Base-by-base conservation (phyloP, 2,797 vertebrate species). In the Aythya fuligula region DNA sequence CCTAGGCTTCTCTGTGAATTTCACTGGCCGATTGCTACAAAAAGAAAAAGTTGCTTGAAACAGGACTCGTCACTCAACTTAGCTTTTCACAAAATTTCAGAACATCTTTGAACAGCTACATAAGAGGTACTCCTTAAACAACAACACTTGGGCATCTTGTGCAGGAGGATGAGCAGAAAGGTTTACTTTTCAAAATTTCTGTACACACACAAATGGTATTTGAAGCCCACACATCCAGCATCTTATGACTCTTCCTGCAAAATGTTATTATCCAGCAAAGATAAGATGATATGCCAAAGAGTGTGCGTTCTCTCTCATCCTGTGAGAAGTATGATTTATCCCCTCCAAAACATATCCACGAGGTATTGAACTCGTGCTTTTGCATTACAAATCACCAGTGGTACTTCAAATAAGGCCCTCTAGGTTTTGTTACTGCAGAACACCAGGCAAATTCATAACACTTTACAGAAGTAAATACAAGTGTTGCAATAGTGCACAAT, bases 1-100 rank as follows among this genome's bases (percentile, higher is more conserved):
- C 87, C 99, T 98, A 25, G 99, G 98, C 38, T 98, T 98, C 97
- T 99, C 99, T 36, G 98, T 99, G 96, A 99, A 99, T 97, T 99
- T 99, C 97, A 99, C 96, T 25, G 99, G 99, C 7, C 98, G 99
- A 96, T 99, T 98, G 90, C 99, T 99, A 93, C 65, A 73, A 97
- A 86, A 87, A 81, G 93, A 25, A 97, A 70, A 72, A 74, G 65
- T 80, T 24, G 41, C 36, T 96, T 78, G 85, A 91, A 95, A 96
- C 28, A 73, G 25, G 75, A 64, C 30, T 75, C 22, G 15, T 34
- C 13, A 86, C 28, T 17, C n/a, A 72, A 71, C 6, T 20, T 43
- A 6, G 3, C 36, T 92, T 53, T 80, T 57, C 80, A 27, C 54
- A 86, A 28, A 30, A n/a, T 43, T 70, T 78, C 57, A 61, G 54